Evolutionary conservation across 1,140 invertebrate species (phyloP), one percentile per base, ranked within the genome.

Genomic region (Ips nitidus): DNA sequence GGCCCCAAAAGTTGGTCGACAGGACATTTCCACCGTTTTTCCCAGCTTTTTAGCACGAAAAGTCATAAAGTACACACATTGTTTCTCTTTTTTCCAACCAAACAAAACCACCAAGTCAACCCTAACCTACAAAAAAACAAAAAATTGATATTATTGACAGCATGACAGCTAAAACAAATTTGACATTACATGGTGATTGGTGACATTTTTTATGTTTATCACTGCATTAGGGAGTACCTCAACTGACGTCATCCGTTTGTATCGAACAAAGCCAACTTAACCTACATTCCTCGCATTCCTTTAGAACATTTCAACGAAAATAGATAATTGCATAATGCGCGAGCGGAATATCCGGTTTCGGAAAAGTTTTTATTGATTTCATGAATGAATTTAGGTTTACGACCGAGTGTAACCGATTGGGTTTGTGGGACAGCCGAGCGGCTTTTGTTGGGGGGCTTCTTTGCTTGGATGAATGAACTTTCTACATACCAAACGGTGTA

Each of bases 301-400:
- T 53, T 55, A 43, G 43, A 66, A 41, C 56, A 58, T 66, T 60
- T 60, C 66, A 68, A 60, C 57, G 57, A 68, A 68, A 68, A 68
- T 68, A 68, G 66, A 50, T 68, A 68, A 37, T 59, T 59, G 57
- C 57, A 59, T 59, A 59, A 59, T 59, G 8, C 41, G 37, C 39
- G 8, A 42, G 57, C 57, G 57, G 57, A 70, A 70, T 64, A 64
- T 70, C 68, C 68, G 68, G 68, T 70, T 70, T 70, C 68, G 60
- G 61, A 69, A 22, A 62, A 64, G 68, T 70, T 70, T 70, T 70
- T 70, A 64, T 63, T 59, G 60, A 70, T 70, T 70, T 70, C 61
- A 70, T 70, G 68, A 70, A 70, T 70, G 68, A 64, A 70, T 70
- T 70, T 63, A 64, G 68, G 68, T 64, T 70, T 70, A 70, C 68